Evolutionary conservation across 2,888 invertebrate genomes (phyloP), one percentile per base, ranked within the genome.

Genomic region (Candidula unifasciata): DNA sequence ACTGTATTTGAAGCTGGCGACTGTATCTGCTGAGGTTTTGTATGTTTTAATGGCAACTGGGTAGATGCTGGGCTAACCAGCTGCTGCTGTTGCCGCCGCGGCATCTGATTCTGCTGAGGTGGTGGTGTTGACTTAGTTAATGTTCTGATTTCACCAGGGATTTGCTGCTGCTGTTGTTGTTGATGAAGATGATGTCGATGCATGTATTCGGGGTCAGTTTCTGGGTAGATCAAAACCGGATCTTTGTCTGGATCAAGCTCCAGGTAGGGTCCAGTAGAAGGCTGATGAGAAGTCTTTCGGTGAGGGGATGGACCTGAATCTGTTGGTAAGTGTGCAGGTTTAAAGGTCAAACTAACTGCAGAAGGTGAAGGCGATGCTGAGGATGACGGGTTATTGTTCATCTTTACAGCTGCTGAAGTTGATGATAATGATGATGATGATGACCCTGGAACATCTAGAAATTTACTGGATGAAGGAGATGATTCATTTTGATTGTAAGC

Each of bases 151-250:
- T 44, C 44, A 44, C 44, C 44, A 44, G 44, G 44, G 13, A 44
- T 44, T 44, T 44, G 44, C 6, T 44, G 44, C 2, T 44, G 44
- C 13, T 73, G 37, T 33, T 30, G 60, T 37, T 57, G 60, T 33
- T 78, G 78, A 37, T 68, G 68, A n/a, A n/a, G 21, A 30, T 74
- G 44, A 52, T 83, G 78, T 27, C 60, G 68, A 33, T 69, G 69
- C 77, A 54, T 37, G 37, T 68, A 68, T 16, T 77, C 57, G n/a
- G 77, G 33, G 68, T 84, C 76, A 18, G 78, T 77, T 44, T 80
- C 80, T 1, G 87, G 84, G 54, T 86, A 86, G 16, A 87, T 87
- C 30, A 87, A 71, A 24, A 86, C 81, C 0, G 87, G 86, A 5
- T 86, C 84, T 57, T 86, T 86, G n/a, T 77, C 82, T 0, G 78